Conservation (phyloP, 2,797 vertebrate species). For the Micropoecilia bifurca region DNA sequence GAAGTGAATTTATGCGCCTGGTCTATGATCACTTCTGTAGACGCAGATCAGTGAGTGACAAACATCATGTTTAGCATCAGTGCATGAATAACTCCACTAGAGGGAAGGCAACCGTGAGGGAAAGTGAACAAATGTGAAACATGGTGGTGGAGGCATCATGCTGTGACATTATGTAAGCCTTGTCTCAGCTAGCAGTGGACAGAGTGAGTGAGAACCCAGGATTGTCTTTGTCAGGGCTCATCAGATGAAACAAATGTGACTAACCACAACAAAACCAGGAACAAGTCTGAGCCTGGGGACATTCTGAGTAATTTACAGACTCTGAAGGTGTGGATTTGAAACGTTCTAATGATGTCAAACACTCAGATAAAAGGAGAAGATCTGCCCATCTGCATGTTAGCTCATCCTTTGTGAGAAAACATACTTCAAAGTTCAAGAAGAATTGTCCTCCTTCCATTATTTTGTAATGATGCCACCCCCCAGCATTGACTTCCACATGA, state of each 20-base stretch:
- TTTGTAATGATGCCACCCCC: background rate
- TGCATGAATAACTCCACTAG: background rate
- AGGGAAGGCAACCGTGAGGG: background rate
- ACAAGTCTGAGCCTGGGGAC: background rate
- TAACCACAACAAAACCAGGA: background rate
- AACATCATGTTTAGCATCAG: background rate
- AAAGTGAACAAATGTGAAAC: background rate
- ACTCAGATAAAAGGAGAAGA: background rate
- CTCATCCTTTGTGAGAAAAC: background rate
- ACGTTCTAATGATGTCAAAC: background rate
- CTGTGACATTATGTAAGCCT: background rate
- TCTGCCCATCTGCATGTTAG: background rate
- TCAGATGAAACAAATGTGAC: background rate
- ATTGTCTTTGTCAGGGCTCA: background rate
- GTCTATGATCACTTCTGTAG: background rate
- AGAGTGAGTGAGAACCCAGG: background rate
- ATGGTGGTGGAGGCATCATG: background rate
- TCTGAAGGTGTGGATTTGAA: too few species aligned
- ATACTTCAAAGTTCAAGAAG: background rate
- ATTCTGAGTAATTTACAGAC: too few species aligned
- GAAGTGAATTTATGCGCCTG: background rate
- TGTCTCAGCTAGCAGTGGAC: background rate
- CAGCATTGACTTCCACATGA: background rate
- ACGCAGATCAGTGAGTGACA: background rate
- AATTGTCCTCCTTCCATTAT: background rate